These are phyloP conservation scores for Acropora tenuis DNA, from an alignment of 64 coral and sea anemone species.

Conservation along the genomic window DNA sequence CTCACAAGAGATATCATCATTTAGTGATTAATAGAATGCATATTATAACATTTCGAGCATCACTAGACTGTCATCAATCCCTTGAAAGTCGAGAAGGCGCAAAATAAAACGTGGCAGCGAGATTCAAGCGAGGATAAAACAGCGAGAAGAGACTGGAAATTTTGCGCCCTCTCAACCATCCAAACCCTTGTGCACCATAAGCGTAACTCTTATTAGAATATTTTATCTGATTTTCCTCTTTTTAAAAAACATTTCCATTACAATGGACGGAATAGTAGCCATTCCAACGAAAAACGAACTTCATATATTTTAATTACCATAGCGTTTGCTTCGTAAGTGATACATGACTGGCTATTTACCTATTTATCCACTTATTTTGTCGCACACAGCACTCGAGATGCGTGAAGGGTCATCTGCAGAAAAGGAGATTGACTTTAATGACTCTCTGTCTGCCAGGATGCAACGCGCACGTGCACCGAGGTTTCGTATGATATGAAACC, in stretches of 20 bases:
- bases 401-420: constrained; percentile 29
- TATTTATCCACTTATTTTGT: constrained; percentile 29
- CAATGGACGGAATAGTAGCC: background rate
- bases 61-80: background rate
- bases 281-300: background rate
- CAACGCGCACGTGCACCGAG: background rate
- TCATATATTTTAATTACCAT: background rate
- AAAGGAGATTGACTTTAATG: constrained; percentile 8
- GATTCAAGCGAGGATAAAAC: background rate
- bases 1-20: constrained; percentile 21
- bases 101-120: background rate
- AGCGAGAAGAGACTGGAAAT: background rate
- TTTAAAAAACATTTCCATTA: background rate
- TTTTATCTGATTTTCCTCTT: background rate
- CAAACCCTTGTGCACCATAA: background rate
- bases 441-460: constrained; percentile 5
- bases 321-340: background rate
- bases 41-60: background rate
- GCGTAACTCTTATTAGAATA: background rate
- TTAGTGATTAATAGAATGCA: background rate
- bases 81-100: background rate
- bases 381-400: constrained; percentile 29
- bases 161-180: background rate
- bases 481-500: background rate
- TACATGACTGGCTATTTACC: constrained; percentile 9